Conservation (phyloP, 2,888 invertebrate species). For the Chymomyza procnemis region DNA sequence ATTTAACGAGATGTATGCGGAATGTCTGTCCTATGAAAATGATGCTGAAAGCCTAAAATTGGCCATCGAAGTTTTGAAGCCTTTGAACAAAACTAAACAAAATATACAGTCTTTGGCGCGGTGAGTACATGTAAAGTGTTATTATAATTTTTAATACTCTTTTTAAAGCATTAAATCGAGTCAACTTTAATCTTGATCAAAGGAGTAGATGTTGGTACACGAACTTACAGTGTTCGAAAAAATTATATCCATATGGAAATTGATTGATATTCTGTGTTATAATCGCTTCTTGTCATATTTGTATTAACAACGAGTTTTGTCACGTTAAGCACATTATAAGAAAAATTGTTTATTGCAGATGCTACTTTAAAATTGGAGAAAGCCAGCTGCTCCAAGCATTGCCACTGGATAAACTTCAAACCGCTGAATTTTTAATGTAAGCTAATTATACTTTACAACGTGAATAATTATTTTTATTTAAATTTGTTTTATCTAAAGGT, state of each 20-base stretch:
- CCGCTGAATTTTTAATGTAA: slow-evolving; percentile 69
- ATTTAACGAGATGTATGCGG: slow-evolving; percentile 42
- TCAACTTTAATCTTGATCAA: too few species aligned
- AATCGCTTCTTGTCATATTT: too few species aligned
- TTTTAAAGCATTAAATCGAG: background rate
- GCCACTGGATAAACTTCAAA: slow-evolving; percentile 45
- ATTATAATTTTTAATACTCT: too few species aligned
- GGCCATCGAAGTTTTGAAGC: slow-evolving; percentile 78
- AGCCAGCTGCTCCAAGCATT: slow-evolving; percentile 44
- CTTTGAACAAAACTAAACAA: slow-evolving; percentile 36
- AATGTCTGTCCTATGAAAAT: slow-evolving; percentile 67
- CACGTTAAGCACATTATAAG: background rate
- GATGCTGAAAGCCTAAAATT: slow-evolving; percentile 76
- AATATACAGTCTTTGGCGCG: slow-evolving; percentile 63
- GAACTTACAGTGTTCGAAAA: too few species aligned
- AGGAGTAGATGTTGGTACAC: too few species aligned
- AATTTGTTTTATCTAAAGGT: slow-evolving; percentile 38
- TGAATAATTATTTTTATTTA: background rate
- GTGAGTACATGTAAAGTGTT: slow-evolving; percentile 30
- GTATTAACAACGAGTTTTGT: too few species aligned
- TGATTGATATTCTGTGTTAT: too few species aligned
- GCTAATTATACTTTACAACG: background rate
- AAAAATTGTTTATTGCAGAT: slow-evolving; percentile 51
- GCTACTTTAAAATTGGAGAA: slow-evolving; percentile 62
- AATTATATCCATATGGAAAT: too few species aligned